Percentiles rank a stretch among this genome's conserved stretches.
phyloP scores from a whole-genome alignment of 1,140 invertebrate species.

The Aphelenchoides avenae region DNA sequence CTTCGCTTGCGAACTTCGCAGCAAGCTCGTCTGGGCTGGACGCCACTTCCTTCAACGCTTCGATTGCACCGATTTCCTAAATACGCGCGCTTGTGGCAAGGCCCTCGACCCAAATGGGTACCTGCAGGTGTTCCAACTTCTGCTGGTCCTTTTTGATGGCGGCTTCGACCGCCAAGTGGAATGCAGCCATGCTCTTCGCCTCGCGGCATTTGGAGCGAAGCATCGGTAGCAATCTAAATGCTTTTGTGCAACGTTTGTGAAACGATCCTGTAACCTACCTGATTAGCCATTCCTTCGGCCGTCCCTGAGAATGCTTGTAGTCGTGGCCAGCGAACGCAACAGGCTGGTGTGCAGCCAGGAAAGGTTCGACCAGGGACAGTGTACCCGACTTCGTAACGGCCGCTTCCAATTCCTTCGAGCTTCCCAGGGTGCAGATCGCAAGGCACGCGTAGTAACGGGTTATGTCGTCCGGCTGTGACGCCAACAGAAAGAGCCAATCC shows the following conservation, averaged over 20 bases:
- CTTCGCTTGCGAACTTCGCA: conserved; percentile 92
- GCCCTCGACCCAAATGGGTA: conserved; percentile 10
- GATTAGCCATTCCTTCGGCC: conserved; percentile 82
- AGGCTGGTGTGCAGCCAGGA: conserved; percentile 85
- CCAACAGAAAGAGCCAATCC: conserved; percentile 94
- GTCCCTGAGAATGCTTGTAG: conserved; percentile 84
- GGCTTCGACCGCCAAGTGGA: conserved; percentile 99
- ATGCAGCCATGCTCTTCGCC: conserved; percentile 89
- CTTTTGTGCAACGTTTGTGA: conserved; percentile 8
- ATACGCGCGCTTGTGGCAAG: conserved; percentile 67
- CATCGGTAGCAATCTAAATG: conserved; percentile 84
- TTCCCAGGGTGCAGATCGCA: conserved; percentile 89
- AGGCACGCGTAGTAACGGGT: conserved; percentile 82
- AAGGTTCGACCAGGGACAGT: conserved; percentile 88
- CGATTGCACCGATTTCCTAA: conserved; percentile 86
- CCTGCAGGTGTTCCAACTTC: conserved; percentile 70
- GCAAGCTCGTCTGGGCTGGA: conserved; percentile 95
- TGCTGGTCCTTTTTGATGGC: conserved; percentile 93
- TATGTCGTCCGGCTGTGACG: conserved; percentile 72
- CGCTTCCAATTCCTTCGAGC: conserved; percentile 95
- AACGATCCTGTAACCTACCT: conserved; percentile 21
- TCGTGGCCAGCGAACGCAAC: conserved; percentile 84
- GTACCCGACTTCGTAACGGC: conserved; percentile 90
- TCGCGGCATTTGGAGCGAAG: conserved; percentile 89
- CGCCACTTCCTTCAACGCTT: conserved; percentile 89